Percentiles rank a stretch among this genome's conserved stretches.
These are phyloP conservation scores for Drosophila ohnishii DNA, from an alignment of 1,140 invertebrate species.

Conservation along the genomic window DNA sequence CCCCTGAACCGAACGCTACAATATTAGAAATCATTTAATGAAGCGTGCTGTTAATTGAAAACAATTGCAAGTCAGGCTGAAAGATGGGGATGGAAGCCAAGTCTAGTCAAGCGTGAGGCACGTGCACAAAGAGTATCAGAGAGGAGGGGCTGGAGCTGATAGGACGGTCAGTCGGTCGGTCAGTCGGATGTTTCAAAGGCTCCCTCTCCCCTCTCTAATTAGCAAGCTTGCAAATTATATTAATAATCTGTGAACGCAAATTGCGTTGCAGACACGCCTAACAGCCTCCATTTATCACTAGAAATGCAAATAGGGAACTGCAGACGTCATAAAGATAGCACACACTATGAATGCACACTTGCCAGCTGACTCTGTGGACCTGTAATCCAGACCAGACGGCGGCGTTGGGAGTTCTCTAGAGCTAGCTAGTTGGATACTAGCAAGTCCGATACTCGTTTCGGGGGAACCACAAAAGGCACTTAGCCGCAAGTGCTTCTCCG, in stretches of 20 bases:
- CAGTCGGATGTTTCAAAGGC: neutral
- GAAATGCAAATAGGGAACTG: constrained; percentile 39
- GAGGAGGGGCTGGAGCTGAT: constrained; percentile 15
- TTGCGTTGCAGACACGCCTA: constrained; percentile 48
- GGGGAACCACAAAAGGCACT: constrained; percentile 27
- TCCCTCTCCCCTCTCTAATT: constrained; percentile 22
- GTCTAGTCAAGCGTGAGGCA: constrained; percentile 51
- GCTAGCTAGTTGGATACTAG: constrained; percentile 16
- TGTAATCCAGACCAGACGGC: constrained; percentile 40
- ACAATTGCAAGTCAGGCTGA: constrained; percentile 27
- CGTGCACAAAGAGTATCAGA: constrained; percentile 33
- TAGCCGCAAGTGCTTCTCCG: constrained; percentile 32
- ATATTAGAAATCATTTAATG: constrained; percentile 45
- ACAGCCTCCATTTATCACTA: constrained; percentile 20
- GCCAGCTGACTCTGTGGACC: constrained; percentile 7
- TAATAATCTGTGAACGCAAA: constrained; percentile 26
- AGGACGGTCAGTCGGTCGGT: constrained; percentile 2
- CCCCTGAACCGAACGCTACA: constrained; percentile 39
- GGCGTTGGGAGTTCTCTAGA: neutral
- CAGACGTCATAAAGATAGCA: constrained; percentile 63
- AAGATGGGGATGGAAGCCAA: neutral
- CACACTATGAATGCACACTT: constrained; percentile 28
- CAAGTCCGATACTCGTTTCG: neutral
- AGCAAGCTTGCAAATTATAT: constrained; percentile 42
- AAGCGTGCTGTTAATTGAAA: constrained; percentile 61